A percentile compares a stretch with the other conserved stretches of the same genome.
Evolutionary conservation across 2,113 vertebrate species (phyloP).

Genomic region (Toxostoma redivivum): DNA sequence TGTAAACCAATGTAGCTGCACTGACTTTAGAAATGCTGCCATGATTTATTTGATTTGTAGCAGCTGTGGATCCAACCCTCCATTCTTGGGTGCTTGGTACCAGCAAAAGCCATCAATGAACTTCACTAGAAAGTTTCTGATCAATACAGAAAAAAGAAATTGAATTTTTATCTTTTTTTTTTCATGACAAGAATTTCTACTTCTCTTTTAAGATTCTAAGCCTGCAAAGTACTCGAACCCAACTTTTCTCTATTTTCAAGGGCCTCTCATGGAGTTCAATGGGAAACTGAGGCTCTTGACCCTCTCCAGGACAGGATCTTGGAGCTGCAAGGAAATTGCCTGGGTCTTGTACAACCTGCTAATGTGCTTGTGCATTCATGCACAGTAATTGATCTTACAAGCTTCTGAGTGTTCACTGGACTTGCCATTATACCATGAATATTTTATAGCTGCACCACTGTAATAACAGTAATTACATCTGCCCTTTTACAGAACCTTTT

Average conservation of each 20-base stretch:
- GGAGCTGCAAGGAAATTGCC: not conserved
- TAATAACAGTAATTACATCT: constrained; percentile 53
- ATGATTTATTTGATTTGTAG: not conserved
- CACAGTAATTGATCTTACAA: constrained; percentile 46
- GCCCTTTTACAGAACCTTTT: constrained; percentile 53
- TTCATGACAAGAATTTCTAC: not conserved
- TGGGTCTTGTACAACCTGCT: not conserved
- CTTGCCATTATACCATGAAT: constrained; percentile 47
- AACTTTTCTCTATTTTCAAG: not conserved
- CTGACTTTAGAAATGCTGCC: not conserved
- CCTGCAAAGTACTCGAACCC: not conserved
- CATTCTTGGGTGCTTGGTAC: not conserved
- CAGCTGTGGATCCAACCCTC: not conserved
- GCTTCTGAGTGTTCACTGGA: constrained; percentile 1
- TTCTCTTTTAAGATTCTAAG: not conserved
- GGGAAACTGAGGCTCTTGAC: not conserved
- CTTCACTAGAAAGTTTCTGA: not conserved
- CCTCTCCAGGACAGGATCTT: not conserved
- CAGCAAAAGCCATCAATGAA: not conserved
- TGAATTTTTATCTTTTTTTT: not conserved
- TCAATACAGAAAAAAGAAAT: not conserved
- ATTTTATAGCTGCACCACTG: constrained; percentile 32
- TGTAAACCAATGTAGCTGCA: not conserved
- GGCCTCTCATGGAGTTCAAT: not conserved
- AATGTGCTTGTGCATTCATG: constrained; percentile 39